Conservation (phyloP, 1,140 invertebrate genomes). For the Ceratina calcarata region DNA sequence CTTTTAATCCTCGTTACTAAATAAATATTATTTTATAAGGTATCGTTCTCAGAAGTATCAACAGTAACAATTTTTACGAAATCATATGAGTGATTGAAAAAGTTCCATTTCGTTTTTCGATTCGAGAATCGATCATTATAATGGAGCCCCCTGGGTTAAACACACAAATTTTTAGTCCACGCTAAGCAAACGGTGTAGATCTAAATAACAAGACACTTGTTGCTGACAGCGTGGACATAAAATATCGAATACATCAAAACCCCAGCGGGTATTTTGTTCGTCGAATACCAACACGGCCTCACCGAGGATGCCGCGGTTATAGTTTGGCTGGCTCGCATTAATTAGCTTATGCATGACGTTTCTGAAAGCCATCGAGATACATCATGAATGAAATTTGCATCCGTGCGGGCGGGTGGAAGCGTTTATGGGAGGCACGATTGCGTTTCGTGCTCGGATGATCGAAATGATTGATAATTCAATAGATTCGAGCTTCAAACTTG, state of each 20-base stretch:
- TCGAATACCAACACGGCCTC: background rate
- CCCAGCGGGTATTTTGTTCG: background rate
- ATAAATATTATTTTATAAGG: too few relatives aligned
- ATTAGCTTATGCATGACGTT: conserved; percentile 20
- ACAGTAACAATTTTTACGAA: too few relatives aligned
- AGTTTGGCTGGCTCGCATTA: background rate
- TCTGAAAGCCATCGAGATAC: background rate
- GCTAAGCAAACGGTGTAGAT: conserved; percentile 13
- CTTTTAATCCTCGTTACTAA: too few relatives aligned
- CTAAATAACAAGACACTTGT: conserved; percentile 42
- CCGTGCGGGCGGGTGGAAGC: background rate
- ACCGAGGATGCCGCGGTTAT: background rate
- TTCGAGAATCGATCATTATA: background rate
- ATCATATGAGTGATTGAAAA: too few relatives aligned
- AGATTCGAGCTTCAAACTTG: too few relatives aligned
- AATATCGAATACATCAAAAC: conserved; percentile 27
- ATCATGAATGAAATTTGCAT: conserved; percentile 26
- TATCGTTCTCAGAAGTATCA: too few relatives aligned
- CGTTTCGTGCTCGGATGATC: background rate
- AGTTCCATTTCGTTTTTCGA: background rate
- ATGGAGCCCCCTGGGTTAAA: background rate
- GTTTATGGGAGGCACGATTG: background rate
- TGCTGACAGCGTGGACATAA: conserved; percentile 32
- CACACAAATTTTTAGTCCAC: background rate
- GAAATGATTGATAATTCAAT: too few relatives aligned